Percentiles rank a stretch among this genome's conserved stretches.
phyloP scores from a whole-genome alignment of 2,113 vertebrate genomes.

The Erpornis zantholeuca region DNA sequence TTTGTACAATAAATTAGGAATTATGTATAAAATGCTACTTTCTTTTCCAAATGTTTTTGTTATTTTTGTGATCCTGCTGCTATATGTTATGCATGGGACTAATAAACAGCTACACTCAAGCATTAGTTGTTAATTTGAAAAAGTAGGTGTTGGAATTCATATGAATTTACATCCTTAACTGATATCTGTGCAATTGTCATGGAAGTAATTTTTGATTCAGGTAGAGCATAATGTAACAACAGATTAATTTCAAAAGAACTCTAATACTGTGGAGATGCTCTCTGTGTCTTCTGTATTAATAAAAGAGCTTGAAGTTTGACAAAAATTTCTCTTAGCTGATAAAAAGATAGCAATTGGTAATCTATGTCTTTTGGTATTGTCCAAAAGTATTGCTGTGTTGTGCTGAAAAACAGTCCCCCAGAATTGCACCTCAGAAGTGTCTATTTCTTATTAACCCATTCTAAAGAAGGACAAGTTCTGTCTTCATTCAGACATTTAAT shows the following conservation, averaged over 20 bases:
- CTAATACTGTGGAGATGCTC: fast-evolving
- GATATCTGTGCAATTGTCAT: background rate
- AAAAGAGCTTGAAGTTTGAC: background rate
- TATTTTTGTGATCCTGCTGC: background rate
- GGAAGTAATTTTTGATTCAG: background rate
- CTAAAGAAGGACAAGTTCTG: background rate
- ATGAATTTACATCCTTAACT: background rate
- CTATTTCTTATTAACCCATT: background rate
- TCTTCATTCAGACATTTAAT: background rate
- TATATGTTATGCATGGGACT: background rate
- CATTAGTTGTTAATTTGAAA: background rate
- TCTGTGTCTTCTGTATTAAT: background rate
- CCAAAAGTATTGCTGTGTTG: background rate
- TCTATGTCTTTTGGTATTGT: background rate
- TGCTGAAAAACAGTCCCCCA: background rate
- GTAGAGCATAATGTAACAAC: background rate
- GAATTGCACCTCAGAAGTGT: background rate
- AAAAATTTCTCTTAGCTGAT: background rate
- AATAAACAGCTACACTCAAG: background rate
- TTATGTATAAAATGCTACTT: background rate
- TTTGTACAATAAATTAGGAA: background rate
- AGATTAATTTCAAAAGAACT: background rate
- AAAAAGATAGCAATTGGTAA: background rate
- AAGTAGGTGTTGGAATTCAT: background rate
- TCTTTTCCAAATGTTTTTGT: background rate